Evolutionary conservation across 2,113 vertebrate genomes (phyloP).

Genomic region (Plecotus auritus): DNA sequence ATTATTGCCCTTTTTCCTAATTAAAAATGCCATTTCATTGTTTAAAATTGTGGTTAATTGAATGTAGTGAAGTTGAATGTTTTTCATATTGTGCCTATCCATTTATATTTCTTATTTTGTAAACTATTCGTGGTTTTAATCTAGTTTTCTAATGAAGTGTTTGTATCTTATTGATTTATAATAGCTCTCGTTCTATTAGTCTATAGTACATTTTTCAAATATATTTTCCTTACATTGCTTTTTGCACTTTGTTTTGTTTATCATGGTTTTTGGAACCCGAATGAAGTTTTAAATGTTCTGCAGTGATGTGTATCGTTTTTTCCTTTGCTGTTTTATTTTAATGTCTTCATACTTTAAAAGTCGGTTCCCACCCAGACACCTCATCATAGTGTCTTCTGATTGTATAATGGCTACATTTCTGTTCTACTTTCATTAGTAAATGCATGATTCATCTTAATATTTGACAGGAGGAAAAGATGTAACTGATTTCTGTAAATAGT

Average conservation of each 20-base stretch:
- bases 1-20: background rate
- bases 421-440: background rate
- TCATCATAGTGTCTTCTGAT: background rate
- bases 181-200: background rate
- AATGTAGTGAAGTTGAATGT: background rate
- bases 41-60: conserved; percentile 22
- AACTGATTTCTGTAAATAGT: background rate
- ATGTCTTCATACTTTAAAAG: background rate
- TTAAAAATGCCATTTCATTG: background rate
- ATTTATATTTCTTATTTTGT: conserved; percentile 8
- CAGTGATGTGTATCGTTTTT: background rate
- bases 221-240: background rate
- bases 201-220: background rate
- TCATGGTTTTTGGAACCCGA: background rate
- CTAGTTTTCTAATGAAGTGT: conserved; percentile 19
- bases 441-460: background rate
- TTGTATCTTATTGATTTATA: conserved; percentile 4
- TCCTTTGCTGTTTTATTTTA: conserved; percentile 32
- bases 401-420: background rate
- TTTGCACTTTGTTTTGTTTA: background rate
- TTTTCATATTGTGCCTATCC: background rate
- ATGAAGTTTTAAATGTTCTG: conserved; percentile 7
- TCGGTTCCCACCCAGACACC: background rate
- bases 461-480: background rate
- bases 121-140: background rate